phyloP scores from a whole-genome alignment of 2,113 vertebrate species.

The Corapipo altera region DNA sequence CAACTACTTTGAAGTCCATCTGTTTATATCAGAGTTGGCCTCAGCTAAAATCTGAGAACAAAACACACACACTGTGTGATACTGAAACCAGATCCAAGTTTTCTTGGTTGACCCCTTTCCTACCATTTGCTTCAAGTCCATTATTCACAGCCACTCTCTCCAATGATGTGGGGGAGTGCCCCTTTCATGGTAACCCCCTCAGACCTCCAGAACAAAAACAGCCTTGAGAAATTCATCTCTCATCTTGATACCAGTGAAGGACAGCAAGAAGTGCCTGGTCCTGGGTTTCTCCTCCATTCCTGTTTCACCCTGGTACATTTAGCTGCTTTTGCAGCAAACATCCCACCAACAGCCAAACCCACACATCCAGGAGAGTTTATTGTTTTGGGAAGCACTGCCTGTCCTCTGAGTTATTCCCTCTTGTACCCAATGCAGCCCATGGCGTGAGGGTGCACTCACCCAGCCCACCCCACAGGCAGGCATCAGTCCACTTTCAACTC shows the following conservation, averaged over 20 bases:
- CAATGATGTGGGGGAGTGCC: not conserved
- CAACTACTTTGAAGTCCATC: constrained; percentile 61
- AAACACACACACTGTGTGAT: constrained; percentile 41
- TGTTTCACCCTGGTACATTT: not conserved
- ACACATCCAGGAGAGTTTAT: not conserved
- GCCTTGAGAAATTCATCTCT: not conserved
- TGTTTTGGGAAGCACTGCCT: not conserved
- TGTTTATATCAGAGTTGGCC: constrained; percentile 41
- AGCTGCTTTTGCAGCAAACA: not conserved
- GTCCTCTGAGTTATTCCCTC: not conserved
- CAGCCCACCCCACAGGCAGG: not conserved
- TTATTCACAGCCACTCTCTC: not conserved
- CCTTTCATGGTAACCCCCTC: not conserved
- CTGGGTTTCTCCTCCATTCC: not conserved
- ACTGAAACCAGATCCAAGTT: constrained; percentile 31
- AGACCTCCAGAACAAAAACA: not conserved
- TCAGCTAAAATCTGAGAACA: constrained; percentile 43
- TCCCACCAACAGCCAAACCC: not conserved
- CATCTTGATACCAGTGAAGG: not conserved
- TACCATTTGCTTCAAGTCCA: not conserved
- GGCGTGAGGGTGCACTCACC: not conserved
- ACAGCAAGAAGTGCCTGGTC: accelerated
- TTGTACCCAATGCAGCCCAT: accelerated
- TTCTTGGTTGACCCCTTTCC: not conserved
- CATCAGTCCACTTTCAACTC: too few species aligned